Conservation (phyloP, 1,140 invertebrate genomes). For the Pollicipes pollicipes region DNA sequence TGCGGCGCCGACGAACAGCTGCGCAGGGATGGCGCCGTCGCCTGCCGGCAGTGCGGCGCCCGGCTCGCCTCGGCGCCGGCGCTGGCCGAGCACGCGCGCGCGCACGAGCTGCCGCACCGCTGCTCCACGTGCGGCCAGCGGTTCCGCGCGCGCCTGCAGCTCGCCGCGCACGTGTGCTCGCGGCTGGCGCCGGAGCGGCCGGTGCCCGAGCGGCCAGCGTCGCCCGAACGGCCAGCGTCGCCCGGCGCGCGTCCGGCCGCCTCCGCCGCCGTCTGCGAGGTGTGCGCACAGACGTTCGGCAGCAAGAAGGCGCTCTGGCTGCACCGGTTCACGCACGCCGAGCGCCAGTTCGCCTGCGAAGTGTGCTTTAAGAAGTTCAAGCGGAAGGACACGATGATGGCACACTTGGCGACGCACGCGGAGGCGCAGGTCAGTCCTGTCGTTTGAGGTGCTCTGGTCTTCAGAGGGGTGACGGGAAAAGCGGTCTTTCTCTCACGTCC, state of each 20-base stretch:
- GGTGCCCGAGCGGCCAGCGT: too few relatives aligned
- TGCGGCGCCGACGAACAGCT: background rate
- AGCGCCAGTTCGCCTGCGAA: background rate
- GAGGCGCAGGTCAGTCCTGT: too few relatives aligned
- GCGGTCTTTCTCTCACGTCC: too few relatives aligned
- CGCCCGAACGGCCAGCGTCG: too few relatives aligned
- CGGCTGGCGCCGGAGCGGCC: background rate
- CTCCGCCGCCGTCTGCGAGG: background rate
- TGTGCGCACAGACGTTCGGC: background rate
- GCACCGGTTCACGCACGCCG: background rate
- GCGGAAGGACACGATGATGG: background rate
- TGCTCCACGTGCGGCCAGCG: background rate
- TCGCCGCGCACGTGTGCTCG: background rate
- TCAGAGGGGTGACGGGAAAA: too few relatives aligned
- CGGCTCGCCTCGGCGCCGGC: background rate
- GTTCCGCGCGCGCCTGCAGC: background rate
- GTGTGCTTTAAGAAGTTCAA: background rate
- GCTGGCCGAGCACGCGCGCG: background rate
- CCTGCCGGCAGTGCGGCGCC: background rate
- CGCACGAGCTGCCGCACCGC: background rate
- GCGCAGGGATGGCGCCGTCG: background rate
- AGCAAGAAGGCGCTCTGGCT: background rate
- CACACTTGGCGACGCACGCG: background rate
- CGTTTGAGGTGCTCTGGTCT: too few relatives aligned
- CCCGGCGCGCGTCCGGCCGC: too few relatives aligned